These are phyloP conservation scores for Eupithecia insigniata DNA, from an alignment of 2,888 invertebrate species.

Conservation along the genomic window DNA sequence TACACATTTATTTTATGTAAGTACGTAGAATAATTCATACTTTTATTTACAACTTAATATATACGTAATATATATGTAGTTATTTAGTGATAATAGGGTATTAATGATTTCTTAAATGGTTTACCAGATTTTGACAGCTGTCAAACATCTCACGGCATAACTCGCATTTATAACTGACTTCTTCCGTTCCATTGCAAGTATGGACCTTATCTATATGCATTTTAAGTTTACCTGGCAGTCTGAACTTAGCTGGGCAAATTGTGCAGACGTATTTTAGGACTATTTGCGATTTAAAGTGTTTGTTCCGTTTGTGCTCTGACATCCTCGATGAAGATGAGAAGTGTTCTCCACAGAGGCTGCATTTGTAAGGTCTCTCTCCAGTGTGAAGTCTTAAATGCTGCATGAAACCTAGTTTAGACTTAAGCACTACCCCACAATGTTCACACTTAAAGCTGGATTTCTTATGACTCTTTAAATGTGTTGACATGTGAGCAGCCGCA, in stretches of 20 bases:
- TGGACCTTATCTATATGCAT: constrained; percentile 64
- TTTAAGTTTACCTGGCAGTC: constrained; percentile 62
- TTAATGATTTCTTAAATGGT: constrained; percentile 65
- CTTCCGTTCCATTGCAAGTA: not conserved
- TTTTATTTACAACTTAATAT: too few species aligned
- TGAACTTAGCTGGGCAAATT: constrained; percentile 67
- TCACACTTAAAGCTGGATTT: constrained; percentile 57
- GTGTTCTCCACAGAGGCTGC: constrained; percentile 64
- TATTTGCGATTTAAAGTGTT: constrained; percentile 55
- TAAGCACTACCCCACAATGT: constrained; percentile 62
- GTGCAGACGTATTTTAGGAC: constrained; percentile 62
- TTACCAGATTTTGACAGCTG: constrained; percentile 61
- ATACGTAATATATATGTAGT: too few species aligned
- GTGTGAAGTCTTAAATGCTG: constrained; percentile 75
- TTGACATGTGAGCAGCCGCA: constrained; percentile 72
- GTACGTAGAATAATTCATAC: too few species aligned
- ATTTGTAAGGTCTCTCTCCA: constrained; percentile 70
- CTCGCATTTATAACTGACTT: constrained; percentile 56
- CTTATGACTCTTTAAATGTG: constrained; percentile 68
- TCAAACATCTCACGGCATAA: constrained; percentile 65
- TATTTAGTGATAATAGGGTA: too few species aligned
- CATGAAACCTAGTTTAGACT: constrained; percentile 65
- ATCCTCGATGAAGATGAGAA: constrained; percentile 73
- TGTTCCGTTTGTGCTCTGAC: constrained; percentile 68
- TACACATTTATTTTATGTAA: too few species aligned